Conservation (phyloP, 2,797 vertebrate genomes). For the Sorex maritimensis region DNA sequence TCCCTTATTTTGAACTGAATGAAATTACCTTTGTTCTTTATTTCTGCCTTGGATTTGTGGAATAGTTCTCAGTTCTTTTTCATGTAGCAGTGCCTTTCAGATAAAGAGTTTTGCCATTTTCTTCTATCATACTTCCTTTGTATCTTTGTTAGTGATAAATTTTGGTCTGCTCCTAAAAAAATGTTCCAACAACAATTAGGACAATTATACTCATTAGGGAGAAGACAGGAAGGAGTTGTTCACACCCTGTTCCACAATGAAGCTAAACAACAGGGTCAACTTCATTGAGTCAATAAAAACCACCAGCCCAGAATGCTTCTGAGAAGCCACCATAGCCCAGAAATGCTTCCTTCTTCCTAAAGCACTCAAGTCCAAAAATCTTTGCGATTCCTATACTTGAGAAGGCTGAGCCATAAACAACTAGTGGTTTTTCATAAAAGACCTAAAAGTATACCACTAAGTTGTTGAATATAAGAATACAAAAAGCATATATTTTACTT, state of each 20-base stretch:
- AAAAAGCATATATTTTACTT: not conserved
- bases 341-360: not conserved
- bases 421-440: slow-evolving; percentile 14
- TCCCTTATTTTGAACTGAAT: not conserved
- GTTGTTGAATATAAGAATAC: not conserved
- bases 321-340: not conserved
- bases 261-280: not conserved
- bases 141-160: not conserved
- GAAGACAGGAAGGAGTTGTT: not conserved
- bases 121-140: not conserved
- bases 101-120: not conserved
- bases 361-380: not conserved
- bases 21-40: not conserved
- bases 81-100: not conserved
- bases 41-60: not conserved
- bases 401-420: not conserved
- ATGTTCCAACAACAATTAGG: not conserved
- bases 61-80: not conserved
- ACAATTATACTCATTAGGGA: not conserved
- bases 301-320: not conserved
- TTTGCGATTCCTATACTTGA: not conserved
- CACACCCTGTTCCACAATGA: not conserved
- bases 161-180: not conserved
- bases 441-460: not conserved
- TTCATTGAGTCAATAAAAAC: not conserved